Conservation (phyloP, 1,140 invertebrate genomes). For the Leptinotarsa lineolata region DNA sequence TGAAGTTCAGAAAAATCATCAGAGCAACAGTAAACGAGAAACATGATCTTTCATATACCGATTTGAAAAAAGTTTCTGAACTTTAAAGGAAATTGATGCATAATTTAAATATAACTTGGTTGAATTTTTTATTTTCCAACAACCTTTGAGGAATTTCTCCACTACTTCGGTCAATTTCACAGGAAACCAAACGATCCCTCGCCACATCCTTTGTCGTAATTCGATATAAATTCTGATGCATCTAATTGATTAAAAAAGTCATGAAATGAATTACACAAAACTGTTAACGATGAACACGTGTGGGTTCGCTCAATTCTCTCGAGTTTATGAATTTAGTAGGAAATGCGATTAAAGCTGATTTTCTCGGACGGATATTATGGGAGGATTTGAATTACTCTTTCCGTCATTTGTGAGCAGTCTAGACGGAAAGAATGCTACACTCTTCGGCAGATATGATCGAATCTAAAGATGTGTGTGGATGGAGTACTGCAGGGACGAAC, state of each 20-base stretch:
- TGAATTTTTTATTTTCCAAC: too few relatives aligned
- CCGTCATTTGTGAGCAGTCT: slow-evolving; percentile 20
- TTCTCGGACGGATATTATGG: slow-evolving; percentile 21
- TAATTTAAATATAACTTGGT: too few relatives aligned
- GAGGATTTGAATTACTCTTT: slow-evolving; percentile 15
- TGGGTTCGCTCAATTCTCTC: slow-evolving; percentile 5
- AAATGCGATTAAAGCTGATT: slow-evolving; percentile 19
- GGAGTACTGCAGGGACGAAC: neutral
- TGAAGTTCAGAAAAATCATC: too few relatives aligned
- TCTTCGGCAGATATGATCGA: neutral
- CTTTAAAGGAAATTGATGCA: too few relatives aligned
- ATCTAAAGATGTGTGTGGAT: neutral
- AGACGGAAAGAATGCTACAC: slow-evolving; percentile 1
- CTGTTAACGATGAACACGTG: slow-evolving; percentile 19
- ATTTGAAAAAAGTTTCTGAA: too few relatives aligned
- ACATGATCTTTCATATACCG: too few relatives aligned
- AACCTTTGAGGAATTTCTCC: too few relatives aligned
- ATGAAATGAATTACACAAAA: slow-evolving; percentile 25
- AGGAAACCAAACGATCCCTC: neutral
- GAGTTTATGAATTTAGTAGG: slow-evolving; percentile 6
- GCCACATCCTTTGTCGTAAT: slow-evolving; percentile 8
- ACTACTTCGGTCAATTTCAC: neutral
- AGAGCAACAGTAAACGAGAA: too few relatives aligned
- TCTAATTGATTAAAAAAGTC: slow-evolving; percentile 25
- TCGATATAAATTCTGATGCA: slow-evolving; percentile 11